Evolutionary conservation across 2,888 invertebrate genomes (phyloP).

Genomic region (Carpatolechia fugitivella): DNA sequence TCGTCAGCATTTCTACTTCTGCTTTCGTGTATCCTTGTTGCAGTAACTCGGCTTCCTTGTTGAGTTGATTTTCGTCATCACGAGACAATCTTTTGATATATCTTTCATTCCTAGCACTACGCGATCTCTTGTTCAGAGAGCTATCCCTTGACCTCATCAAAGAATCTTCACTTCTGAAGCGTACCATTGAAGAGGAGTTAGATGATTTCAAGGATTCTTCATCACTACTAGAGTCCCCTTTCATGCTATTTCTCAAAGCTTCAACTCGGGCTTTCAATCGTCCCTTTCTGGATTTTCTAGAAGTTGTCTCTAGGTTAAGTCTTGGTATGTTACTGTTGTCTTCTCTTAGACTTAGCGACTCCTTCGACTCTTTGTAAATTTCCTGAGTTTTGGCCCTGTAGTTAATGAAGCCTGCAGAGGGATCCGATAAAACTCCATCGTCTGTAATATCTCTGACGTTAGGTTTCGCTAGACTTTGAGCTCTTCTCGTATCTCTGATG

Average conservation of each 20-base stretch:
- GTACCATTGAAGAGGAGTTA: constrained; percentile 81
- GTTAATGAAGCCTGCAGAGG: constrained; percentile 72
- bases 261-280: constrained; percentile 83
- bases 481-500: constrained; percentile 71
- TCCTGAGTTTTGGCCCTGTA: constrained; percentile 63
- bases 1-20: constrained; percentile 75
- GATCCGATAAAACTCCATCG: constrained; percentile 79
- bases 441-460: constrained; percentile 61
- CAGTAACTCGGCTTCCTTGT: constrained; percentile 75
- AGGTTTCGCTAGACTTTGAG: constrained; percentile 70
- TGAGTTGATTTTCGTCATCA: constrained; percentile 81
- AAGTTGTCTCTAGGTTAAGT: constrained; percentile 71
- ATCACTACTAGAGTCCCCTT: constrained; percentile 84
- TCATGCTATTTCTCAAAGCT: constrained; percentile 81
- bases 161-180: constrained; percentile 85
- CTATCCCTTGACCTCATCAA: constrained; percentile 80
- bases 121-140: constrained; percentile 81
- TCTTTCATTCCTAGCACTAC: constrained; percentile 88
- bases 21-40: constrained; percentile 74
- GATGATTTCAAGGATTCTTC: constrained; percentile 85
- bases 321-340: constrained; percentile 62
- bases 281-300: constrained; percentile 78
- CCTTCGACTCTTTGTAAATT: constrained; percentile 56
- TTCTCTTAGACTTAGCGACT: constrained; percentile 61
- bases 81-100: constrained; percentile 87